phyloP scores from a whole-genome alignment of 2,797 vertebrate species.

The Leuciscus waleckii region DNA sequence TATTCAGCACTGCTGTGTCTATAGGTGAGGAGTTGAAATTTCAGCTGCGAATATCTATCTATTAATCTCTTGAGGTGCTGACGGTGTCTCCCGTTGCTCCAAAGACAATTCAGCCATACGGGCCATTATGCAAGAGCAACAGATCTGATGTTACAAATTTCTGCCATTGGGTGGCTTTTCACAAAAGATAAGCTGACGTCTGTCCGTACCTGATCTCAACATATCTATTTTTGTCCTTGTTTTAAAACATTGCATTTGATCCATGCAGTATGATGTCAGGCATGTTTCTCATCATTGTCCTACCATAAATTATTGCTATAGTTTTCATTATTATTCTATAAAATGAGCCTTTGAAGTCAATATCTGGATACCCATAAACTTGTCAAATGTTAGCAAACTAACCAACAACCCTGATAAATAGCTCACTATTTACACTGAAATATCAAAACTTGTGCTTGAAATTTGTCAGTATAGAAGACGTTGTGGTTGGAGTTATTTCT shows the following conservation, averaged over 20 bases:
- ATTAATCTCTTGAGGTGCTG: constrained; percentile 16
- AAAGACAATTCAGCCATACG: constrained; percentile 9
- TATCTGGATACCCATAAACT: background rate
- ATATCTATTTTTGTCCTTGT: constrained; percentile 35
- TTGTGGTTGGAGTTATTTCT: background rate
- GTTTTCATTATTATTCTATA: background rate
- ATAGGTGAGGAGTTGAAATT: constrained; percentile 29
- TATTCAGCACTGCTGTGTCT: constrained; percentile 2
- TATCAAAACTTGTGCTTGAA: too few relatives aligned
- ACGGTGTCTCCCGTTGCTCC: constrained; percentile 5
- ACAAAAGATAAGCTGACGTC: constrained; percentile 42
- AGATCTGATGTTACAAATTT: constrained; percentile 30
- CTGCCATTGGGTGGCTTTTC: constrained; percentile 35
- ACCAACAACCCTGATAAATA: background rate
- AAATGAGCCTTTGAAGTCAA: background rate
- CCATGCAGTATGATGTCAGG: constrained; percentile 17
- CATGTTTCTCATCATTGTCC: background rate
- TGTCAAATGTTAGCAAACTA: background rate
- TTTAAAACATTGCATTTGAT: background rate
- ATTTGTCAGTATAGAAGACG: too few relatives aligned
- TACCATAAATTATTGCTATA: background rate
- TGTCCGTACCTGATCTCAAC: constrained; percentile 22
- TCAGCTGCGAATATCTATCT: constrained; percentile 17
- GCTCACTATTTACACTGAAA: background rate
- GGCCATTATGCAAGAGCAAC: constrained; percentile 4